Conservation (phyloP, 2,797 vertebrate genomes). For the Cyprinodon diabolis region DNA sequence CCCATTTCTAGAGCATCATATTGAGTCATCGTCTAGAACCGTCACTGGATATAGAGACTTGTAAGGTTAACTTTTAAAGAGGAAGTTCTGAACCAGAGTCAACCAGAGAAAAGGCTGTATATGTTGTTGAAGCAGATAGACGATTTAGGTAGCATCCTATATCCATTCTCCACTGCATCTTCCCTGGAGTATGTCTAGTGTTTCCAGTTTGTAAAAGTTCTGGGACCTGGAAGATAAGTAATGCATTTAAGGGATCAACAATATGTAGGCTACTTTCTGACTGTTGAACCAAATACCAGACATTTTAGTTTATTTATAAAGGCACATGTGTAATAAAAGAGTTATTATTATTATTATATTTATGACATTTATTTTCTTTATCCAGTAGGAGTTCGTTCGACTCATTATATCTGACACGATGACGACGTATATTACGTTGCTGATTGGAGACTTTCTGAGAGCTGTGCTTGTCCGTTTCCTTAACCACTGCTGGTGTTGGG, state of each 20-base stretch:
- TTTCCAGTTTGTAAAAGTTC: too few relatives aligned
- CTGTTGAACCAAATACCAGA: neutral
- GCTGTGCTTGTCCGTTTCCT: constrained; percentile 94
- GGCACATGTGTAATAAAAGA: neutral
- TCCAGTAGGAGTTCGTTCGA: constrained; percentile 91
- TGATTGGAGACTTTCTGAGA: constrained; percentile 93
- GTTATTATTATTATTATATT: neutral
- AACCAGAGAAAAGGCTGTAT: too few relatives aligned
- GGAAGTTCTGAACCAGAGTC: too few relatives aligned
- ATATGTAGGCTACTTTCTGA: neutral
- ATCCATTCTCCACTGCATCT: too few relatives aligned
- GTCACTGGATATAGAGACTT: too few relatives aligned
- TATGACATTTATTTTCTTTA: neutral
- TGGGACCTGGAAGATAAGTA: too few relatives aligned
- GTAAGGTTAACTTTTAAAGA: too few relatives aligned
- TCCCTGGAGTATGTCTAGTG: too few relatives aligned
- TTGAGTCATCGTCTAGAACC: too few relatives aligned
- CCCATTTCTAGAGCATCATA: too few relatives aligned
- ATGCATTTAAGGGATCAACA: neutral
- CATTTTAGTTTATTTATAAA: neutral
- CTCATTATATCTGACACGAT: constrained; percentile 94
- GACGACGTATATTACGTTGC: constrained; percentile 92
- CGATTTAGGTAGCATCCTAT: too few relatives aligned
- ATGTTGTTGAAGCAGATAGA: too few relatives aligned
- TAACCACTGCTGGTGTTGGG: constrained; percentile 99